Percentiles rank a stretch among this genome's conserved stretches.
phyloP scores from a whole-genome alignment of 2,888 invertebrate species.

The Copidosoma aretas region DNA sequence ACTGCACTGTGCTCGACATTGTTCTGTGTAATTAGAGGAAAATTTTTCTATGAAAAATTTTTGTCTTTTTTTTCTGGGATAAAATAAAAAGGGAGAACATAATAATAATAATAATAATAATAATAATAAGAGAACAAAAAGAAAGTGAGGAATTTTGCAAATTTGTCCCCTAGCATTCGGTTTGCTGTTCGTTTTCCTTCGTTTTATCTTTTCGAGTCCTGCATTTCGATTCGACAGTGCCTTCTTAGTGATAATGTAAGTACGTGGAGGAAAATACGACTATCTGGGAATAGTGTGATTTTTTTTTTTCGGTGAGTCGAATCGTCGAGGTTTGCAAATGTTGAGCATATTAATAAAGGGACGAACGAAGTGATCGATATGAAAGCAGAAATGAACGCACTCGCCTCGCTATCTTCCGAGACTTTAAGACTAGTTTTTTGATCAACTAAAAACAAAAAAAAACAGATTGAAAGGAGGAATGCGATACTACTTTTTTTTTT shows the following conservation, averaged over 20 bases:
- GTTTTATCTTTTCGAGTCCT: slow-evolving; percentile 14
- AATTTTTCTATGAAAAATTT: slow-evolving; percentile 41
- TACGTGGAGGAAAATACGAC: slow-evolving; percentile 1
- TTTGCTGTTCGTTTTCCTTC: slow-evolving; percentile 14
- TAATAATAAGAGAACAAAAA: not conserved
- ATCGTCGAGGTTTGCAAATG: slow-evolving; percentile 9
- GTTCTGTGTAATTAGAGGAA: slow-evolving; percentile 24
- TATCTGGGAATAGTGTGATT: slow-evolving; percentile 12
- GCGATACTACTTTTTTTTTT: not conserved
- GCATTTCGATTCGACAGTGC: slow-evolving; percentile 34
- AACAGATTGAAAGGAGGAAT: slow-evolving; percentile 5
- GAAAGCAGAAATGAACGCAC: slow-evolving; percentile 23
- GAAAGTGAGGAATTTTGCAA: slow-evolving; percentile 29
- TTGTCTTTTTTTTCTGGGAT: slow-evolving; percentile 26
- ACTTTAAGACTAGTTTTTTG: slow-evolving; percentile 16
- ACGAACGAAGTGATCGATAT: slow-evolving; percentile 4
- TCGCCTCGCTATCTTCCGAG: slow-evolving; percentile 24
- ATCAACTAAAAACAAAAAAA: slow-evolving; percentile 24
- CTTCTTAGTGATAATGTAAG: slow-evolving; percentile 8
- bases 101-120: too few species aligned
- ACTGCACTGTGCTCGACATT: slow-evolving; percentile 2
- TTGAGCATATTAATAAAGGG: not conserved
- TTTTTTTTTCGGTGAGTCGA: slow-evolving; percentile 29
- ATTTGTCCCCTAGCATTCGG: slow-evolving; percentile 2
- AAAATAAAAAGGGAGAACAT: slow-evolving; percentile 4